Base-by-base conservation (phyloP, 2,888 invertebrate species). In the Busseola fusca region DNA sequence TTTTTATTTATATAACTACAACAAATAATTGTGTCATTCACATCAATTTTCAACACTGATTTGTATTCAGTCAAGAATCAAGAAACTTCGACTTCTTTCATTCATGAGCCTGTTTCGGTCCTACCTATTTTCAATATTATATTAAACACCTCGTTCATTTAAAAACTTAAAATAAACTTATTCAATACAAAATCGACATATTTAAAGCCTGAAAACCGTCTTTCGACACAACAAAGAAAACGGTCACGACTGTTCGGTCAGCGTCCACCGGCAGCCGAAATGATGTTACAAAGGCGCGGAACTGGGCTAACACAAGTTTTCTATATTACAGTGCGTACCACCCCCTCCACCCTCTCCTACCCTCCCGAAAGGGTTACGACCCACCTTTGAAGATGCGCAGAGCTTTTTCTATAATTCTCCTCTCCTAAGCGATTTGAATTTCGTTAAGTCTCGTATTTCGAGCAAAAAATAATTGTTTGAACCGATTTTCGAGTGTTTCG, bases 271-370 rank as follows among this genome's bases (percentile, higher is more conserved):
- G 91, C 93, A 93, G 92, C 94, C 94, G 91, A 95, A 95, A 95
- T 95, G 95, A 95, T 95, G 95, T 95, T 95, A 95, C 95, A 95
- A 95, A 95, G 94, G 94, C 94, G 92, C 91, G 94, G 94, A 95
- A 95, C 95, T 95, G 95, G 95, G 95, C 95, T 95, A 95, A 95
- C 95, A 95, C 95, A 95, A 95, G 95, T 95, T 95, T 95, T 95
- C 95, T 95, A 95, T 95, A 95, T 95, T 94, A 93, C 95, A 89
- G 94, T 94, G 93, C 94, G 94, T 94, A 91, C 91, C 92, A 88
- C 86, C 87, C 76, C 79, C 80, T 76, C 80, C 77, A 67, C 66
- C 76, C 68, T 82, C 83, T 83, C 14, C 76, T 63, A 74, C 56
- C 69, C 85, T 81, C 83, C 77, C 82, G 85, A 86, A 85, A 95